Evolutionary conservation across 2,113 vertebrate genomes (phyloP).

Genomic region (Aythya baeri): DNA sequence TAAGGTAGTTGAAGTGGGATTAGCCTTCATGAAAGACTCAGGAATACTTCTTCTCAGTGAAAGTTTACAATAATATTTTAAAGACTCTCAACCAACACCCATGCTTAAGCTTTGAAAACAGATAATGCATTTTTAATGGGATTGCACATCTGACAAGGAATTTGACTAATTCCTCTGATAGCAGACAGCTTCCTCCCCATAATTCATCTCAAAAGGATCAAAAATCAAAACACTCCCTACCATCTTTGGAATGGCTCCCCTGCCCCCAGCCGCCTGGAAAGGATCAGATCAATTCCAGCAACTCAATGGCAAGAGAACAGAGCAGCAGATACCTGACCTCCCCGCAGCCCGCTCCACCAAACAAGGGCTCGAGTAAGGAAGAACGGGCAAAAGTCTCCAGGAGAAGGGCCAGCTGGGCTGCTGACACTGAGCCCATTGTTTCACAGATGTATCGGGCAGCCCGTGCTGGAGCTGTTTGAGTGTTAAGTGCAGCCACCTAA

Average conservation of each 20-base stretch:
- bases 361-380: neutral
- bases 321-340: constrained; percentile 1
- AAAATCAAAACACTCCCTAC: constrained; percentile 51
- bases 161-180: constrained; percentile 76
- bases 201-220: constrained; percentile 64
- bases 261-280: constrained; percentile 1
- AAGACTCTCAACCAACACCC: constrained; percentile 70
- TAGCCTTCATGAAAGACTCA: constrained; percentile 67
- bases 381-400: neutral
- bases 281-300: constrained; percentile 41
- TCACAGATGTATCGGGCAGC: neutral
- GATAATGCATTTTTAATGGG: constrained; percentile 76
- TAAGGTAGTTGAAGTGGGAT: constrained; percentile 67
- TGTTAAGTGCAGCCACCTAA: neutral
- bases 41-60: constrained; percentile 69
- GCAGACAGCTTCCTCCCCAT: constrained; percentile 71
- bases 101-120: constrained; percentile 75
- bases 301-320: constrained; percentile 12
- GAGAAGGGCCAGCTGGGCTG: neutral
- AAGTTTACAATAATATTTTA: constrained; percentile 80
- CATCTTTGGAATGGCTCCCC: constrained; percentile 47
- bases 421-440: neutral
- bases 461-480: neutral
- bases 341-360: neutral
- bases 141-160: constrained; percentile 75